Base-by-base conservation (phyloP, 2,797 vertebrate species). In the Megaceryle alcyon region DNA sequence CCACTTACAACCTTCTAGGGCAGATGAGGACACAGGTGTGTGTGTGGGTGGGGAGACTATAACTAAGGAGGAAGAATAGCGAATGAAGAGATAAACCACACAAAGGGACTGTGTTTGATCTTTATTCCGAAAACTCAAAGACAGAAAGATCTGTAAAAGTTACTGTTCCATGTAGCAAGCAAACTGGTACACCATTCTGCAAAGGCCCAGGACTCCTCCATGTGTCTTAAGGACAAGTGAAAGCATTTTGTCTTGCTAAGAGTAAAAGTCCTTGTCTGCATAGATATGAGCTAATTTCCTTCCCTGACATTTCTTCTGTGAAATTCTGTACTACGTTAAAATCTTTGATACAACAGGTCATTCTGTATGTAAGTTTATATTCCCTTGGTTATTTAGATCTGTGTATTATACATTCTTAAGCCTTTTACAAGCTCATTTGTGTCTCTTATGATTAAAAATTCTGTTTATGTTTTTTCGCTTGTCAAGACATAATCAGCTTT, bases 401-500 rank as follows among this genome's bases (percentile, higher is more conserved):
- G 65, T 41, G 16, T 57, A 61, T 76, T 51, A 88, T 80, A 77
- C 15, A 35, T 76, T 87, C 23, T 19, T 44, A 81, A 77, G 84
- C 60, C 71, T 92, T 96, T 71, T 72, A 88, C 54, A 86, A 69
- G 79, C 93, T 87, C 51, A 43, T 95, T 95, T 97, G 91, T 87
- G 53, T 48, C 85, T 80, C 39, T 60, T 39, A 49, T 76, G 88
- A 94, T 96, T 97, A 92, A 96, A 97, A 96, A 95, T 83, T 93
- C 87, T 93, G 51, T 92, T 95, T 96, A 88, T 91, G 69, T 84
- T 95, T 86, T 93, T 91, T 90, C 9, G 11, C 94, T 91, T 95
- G 79, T 97, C 93, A 91, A 84, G 63, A 75, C 79, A 93, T 94
- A 94, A 96, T 96, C 92, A 91, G 96, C 90, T 93, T 76, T 95